Conservation (phyloP, 2,113 vertebrate genomes). For the Chrysochloris asiatica region DNA sequence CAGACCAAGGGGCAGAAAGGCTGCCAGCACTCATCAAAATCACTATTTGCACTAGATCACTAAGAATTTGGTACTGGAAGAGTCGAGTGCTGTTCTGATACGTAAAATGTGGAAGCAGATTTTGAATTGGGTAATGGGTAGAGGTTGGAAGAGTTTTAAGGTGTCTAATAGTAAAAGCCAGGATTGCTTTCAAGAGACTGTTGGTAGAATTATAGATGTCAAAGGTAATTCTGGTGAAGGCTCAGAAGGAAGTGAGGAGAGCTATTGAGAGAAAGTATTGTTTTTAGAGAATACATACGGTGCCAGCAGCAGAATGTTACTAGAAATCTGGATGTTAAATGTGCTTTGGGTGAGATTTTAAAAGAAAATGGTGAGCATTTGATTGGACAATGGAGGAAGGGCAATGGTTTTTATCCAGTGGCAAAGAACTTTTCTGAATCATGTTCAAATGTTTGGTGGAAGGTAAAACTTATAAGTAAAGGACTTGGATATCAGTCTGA, state of each 20-base stretch:
- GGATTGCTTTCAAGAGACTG: background rate
- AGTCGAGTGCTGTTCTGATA: background rate
- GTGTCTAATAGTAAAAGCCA: background rate
- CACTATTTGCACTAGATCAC: background rate
- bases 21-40: constrained; percentile 47
- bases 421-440: background rate
- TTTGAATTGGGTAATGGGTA: background rate
- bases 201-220: background rate
- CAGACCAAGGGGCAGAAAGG: background rate
- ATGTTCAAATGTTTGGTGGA: background rate
- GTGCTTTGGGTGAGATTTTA: background rate
- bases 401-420: background rate
- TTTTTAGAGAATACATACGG: background rate
- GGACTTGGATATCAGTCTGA: background rate
- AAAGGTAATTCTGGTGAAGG: background rate
- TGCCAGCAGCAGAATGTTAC: background rate
- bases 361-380: background rate
- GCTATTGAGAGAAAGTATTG: background rate
- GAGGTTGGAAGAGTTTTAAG: background rate
- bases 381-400: background rate
- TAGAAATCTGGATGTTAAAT: background rate
- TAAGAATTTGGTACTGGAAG: background rate
- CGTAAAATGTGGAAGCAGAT: background rate
- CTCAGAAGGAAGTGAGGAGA: background rate
- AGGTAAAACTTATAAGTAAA: background rate